Conservation (phyloP, 2,888 invertebrate species). For the Coelopa pilipes region DNA sequence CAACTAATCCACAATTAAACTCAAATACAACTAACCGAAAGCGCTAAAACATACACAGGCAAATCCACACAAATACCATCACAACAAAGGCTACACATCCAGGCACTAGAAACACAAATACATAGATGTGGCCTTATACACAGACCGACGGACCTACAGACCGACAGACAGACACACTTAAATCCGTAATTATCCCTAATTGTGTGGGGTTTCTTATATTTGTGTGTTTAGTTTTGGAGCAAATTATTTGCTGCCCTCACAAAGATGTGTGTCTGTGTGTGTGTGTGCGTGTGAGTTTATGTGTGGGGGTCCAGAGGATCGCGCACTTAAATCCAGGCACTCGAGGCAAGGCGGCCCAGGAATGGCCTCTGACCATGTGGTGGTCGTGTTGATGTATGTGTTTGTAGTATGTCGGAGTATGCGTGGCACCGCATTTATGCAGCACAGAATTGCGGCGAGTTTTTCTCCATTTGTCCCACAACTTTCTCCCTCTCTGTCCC, state of each 20-base stretch:
- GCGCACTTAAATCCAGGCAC: too few relatives aligned
- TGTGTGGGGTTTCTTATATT: constrained; percentile 19
- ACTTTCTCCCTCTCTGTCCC: too few relatives aligned
- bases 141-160: constrained; percentile 2
- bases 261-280: not conserved
- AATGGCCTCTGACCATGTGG: too few relatives aligned
- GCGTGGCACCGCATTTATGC: constrained; percentile 6
- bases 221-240: constrained; percentile 23
- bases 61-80: not conserved
- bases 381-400: not conserved
- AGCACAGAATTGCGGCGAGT: not conserved
- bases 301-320: not conserved
- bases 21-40: constrained; percentile 17
- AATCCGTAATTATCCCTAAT: constrained; percentile 30
- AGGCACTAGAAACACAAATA: not conserved
- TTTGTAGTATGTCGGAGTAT: not conserved
- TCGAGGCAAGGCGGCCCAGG: too few relatives aligned
- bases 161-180: constrained; percentile 12
- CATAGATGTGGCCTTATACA: constrained; percentile 20
- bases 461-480: not conserved
- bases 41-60: not conserved
- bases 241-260: constrained; percentile 17
- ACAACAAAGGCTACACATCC: not conserved
- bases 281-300: not conserved
- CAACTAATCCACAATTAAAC: constrained; percentile 13